Conservation (phyloP, 2,888 invertebrate genomes). For the Lasioglossum pauxillum region DNA sequence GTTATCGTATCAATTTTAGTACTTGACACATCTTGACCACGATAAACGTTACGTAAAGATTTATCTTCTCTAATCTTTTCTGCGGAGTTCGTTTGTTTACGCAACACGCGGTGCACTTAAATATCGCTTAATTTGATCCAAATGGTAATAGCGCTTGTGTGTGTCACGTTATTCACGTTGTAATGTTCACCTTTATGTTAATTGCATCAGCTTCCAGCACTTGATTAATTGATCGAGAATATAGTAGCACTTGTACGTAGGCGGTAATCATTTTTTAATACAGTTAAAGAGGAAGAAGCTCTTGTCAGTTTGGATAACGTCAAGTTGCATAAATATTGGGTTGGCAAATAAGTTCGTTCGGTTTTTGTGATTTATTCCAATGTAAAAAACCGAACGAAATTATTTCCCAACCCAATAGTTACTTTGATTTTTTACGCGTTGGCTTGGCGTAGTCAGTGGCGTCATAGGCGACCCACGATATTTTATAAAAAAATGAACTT, state of each 20-base stretch:
- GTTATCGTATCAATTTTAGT: not conserved
- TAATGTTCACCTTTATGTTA: not conserved
- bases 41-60: constrained; percentile 33
- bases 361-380: too few relatives aligned
- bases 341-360: too few relatives aligned
- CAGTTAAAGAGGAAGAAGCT: not conserved
- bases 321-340: too few relatives aligned
- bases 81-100: not conserved
- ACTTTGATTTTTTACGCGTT: not conserved
- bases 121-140: constrained; percentile 9
- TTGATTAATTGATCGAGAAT: not conserved
- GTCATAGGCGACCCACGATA: not conserved
- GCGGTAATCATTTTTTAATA: not conserved
- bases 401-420: too few relatives aligned
- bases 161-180: not conserved
- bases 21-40: not conserved
- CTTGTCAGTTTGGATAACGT: not conserved
- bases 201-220: not conserved
- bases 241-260: not conserved
- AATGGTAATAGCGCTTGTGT: constrained; percentile 5
- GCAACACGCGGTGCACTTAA: not conserved
- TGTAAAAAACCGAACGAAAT: too few relatives aligned
- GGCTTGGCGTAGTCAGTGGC: not conserved
- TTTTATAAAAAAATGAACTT: not conserved
- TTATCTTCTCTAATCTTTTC: not conserved